A percentile compares a stretch with the other conserved stretches of the same genome.
Evolutionary conservation across 2,113 vertebrate genomes (phyloP).

Genomic region (Noturus placidus): DNA sequence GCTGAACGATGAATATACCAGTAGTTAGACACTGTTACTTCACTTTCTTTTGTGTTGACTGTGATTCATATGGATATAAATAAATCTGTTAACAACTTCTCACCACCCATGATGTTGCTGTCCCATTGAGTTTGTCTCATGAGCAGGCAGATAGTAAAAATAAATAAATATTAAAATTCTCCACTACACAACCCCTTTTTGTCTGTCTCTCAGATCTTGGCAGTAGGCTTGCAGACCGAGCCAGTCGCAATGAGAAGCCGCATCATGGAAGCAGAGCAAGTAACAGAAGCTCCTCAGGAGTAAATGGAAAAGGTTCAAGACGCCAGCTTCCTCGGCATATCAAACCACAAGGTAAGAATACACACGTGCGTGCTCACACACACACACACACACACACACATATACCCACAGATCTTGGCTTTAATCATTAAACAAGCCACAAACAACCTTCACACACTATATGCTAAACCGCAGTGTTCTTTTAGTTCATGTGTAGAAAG

Average conservation of each 20-base stretch:
- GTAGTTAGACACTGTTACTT: no score
- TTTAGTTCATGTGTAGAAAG: not conserved
- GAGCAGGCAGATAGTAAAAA: not conserved
- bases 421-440: not conserved
- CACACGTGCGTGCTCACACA: not conserved
- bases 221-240: conserved; percentile 32
- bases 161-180: no score
- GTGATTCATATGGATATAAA: not conserved
- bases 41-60: no score
- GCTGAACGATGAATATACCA: no score
- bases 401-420: not conserved
- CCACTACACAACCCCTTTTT: not conserved
- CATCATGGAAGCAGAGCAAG: conserved; percentile 36
- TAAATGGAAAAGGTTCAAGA: conserved; percentile 58
- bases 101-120: no score
- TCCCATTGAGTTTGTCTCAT: not conserved
- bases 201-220: conserved; percentile 23
- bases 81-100: not conserved
- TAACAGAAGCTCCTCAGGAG: conserved; percentile 32
- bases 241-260: conserved; percentile 3
- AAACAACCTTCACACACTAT: not conserved
- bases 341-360: conserved; percentile 58
- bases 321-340: conserved; percentile 38
- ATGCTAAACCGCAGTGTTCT: not conserved
- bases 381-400: not conserved